Base-by-base conservation (phyloP, 2,113 vertebrate species). In the Ploceus nigricollis region DNA sequence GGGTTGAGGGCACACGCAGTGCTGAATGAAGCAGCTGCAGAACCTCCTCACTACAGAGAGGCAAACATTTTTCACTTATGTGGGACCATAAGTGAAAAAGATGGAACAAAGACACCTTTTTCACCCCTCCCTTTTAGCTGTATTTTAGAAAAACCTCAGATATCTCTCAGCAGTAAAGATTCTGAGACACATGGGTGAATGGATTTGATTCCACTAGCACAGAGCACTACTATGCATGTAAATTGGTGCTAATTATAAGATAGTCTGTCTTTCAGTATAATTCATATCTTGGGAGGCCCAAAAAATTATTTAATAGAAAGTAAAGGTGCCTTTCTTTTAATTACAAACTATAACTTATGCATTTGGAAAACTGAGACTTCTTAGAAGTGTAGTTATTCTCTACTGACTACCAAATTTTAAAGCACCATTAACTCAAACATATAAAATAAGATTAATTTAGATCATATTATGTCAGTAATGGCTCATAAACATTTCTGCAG, bases 381-480 rank as follows among this genome's bases (percentile, higher is more conserved):
- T 93, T 91, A 84, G 57, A 95, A 82, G 48, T 4, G 0, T 48
- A 94, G 77, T 89, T 91, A 89, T 87, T 95, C 87, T 85, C 89
- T 44, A 89, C 56, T 82, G 91, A 87, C 73, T 89, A 79, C 27
- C 2, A 10, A 89, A 60, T 94, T 89, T 89, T 91, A 90, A 90
- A 84, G 83, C 82, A 82, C 61, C 63, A 37, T 96, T 96, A 92
- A 87, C 44, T 69, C 31, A 18, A 92, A 87, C 48, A 84, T 65
- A 92, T 94, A 92, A 95, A 97, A 64, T 53, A 85, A 91, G 87
- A 91, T 93, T 96, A 91, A 95, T 93, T 89, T 79, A 39, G 70
- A 82, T 72, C 77, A 45, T 71, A 82, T 92, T 75, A 82, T 82
- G 23, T 35, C 87, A 85, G 77, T 72, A 95, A 85, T 50, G 84